These are phyloP conservation scores for Ciconia nigra DNA, from an alignment of 2,797 vertebrate species.

Conservation along the genomic window DNA sequence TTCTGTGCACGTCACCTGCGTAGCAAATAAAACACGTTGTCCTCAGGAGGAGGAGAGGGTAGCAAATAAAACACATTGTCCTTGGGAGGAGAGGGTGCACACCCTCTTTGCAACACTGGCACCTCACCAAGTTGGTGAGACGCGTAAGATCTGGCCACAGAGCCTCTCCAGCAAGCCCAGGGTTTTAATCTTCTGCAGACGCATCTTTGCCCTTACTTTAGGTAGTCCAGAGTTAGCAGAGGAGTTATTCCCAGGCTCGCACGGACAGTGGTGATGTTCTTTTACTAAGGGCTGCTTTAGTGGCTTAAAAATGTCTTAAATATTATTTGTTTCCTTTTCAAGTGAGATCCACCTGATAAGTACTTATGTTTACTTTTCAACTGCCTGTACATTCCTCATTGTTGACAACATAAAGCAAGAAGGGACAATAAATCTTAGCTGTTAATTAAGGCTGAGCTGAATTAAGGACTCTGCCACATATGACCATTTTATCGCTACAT, in stretches of 20 bases:
- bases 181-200: neutral
- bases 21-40: neutral
- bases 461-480: neutral
- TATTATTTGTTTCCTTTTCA: neutral
- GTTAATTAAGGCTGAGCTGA: neutral
- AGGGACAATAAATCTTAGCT: neutral
- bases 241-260: neutral
- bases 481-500: neutral
- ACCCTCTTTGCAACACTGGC: neutral
- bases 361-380: neutral
- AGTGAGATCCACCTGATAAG: neutral
- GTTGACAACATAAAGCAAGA: neutral
- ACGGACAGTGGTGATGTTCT: neutral
- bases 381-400: neutral
- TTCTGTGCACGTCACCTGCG: accelerated
- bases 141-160: neutral
- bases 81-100: neutral
- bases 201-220: neutral
- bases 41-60: neutral
- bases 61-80: too few relatives aligned
- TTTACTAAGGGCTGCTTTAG: neutral
- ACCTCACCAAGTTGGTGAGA: neutral
- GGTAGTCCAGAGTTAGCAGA: neutral
- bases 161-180: neutral
- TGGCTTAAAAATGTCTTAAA: neutral